Conservation (phyloP, 2,113 vertebrate genomes). For the Prunella fulvescens region DNA sequence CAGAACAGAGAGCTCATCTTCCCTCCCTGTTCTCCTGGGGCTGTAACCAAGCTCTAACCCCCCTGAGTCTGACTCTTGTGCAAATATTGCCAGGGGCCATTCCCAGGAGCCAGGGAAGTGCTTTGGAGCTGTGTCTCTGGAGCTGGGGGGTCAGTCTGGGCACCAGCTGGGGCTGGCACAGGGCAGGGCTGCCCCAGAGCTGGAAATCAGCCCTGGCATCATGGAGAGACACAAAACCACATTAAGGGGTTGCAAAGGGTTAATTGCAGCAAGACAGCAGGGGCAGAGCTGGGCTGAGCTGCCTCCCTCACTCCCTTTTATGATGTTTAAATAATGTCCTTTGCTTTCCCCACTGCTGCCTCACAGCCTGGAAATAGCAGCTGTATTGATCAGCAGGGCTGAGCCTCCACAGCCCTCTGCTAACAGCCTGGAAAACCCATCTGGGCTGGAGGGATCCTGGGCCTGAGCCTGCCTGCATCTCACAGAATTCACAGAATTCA, state of each 20-base stretch:
- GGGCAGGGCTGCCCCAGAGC: background rate
- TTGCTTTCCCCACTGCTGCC: background rate
- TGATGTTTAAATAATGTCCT: background rate
- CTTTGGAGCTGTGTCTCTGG: background rate
- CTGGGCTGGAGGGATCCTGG: background rate
- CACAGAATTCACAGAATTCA: no score
- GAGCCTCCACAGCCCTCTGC: background rate
- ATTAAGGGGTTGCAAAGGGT: background rate
- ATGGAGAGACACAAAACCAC: rapidly evolving
- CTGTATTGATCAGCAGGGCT: background rate
- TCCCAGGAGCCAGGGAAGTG: background rate
- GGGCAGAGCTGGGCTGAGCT: background rate
- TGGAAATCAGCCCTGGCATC: rapidly evolving
- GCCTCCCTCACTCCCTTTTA: background rate
- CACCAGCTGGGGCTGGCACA: rapidly evolving
- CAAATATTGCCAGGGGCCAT: background rate
- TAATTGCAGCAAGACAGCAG: background rate
- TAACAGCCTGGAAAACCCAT: background rate
- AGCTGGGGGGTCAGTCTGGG: background rate
- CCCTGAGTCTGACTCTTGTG: background rate
- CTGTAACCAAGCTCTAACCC: background rate
- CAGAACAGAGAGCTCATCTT: rapidly evolving
- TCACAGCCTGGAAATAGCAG: background rate
- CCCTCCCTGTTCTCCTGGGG: background rate
- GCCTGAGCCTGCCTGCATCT: background rate